A percentile compares a stretch with the other conserved stretches of the same genome.
phyloP scores from a whole-genome alignment of 2,113 vertebrate species.

The Erythrolamprus reginae region DNA sequence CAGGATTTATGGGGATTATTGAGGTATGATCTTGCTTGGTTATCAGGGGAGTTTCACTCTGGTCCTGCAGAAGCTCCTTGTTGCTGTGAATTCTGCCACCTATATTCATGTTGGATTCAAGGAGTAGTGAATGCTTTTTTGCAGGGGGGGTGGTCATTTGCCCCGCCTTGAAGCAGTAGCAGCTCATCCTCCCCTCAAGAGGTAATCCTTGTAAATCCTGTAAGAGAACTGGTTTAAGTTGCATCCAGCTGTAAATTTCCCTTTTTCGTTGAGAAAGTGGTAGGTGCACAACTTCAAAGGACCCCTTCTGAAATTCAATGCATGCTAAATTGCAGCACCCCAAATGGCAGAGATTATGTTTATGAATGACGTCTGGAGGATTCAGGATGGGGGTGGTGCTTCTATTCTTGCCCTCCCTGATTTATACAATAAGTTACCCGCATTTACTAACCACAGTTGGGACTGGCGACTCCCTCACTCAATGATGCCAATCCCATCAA shows the following conservation, averaged over 20 bases:
- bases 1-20: background rate
- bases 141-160: background rate
- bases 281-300: background rate
- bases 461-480: background rate
- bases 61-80: background rate
- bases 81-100: background rate
- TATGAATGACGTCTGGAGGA: background rate
- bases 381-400: background rate
- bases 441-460: background rate
- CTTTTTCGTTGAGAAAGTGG: background rate
- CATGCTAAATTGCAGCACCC: background rate
- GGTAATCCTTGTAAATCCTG: background rate
- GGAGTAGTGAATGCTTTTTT: background rate
- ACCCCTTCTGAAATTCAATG: background rate
- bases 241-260: background rate
- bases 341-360: background rate
- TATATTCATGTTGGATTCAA: background rate
- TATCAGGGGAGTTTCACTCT: background rate
- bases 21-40: background rate
- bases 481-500: background rate
- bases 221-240: background rate
- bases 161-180: background rate
- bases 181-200: background rate
- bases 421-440: background rate
- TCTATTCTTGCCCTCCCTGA: background rate